These are phyloP conservation scores for Carpatolechia fugitivella DNA, from an alignment of 2,888 invertebrate genomes.

Conservation along the genomic window DNA sequence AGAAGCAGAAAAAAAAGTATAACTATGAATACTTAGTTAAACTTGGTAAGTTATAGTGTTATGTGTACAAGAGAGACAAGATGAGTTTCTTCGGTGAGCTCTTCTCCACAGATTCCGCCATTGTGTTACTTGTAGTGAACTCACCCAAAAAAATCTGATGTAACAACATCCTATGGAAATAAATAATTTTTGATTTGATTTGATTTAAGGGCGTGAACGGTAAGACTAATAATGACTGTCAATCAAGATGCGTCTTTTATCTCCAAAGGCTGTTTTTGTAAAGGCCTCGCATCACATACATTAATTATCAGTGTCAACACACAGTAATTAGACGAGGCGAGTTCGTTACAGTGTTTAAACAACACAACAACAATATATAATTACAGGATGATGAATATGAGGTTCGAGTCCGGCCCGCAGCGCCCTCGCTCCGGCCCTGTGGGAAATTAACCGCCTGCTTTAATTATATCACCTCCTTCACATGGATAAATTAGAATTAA, in stretches of 20 bases:
- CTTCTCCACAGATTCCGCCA: no score
- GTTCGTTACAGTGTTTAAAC: background rate
- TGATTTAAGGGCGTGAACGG: no score
- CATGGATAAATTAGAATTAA: constrained; percentile 2
- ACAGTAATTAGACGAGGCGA: constrained; percentile 2
- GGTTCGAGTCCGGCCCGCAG: background rate
- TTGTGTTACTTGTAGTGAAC: no score
- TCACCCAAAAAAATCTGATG: no score
- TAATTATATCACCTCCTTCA: constrained; percentile 3
- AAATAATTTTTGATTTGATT: no score
- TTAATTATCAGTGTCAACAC: constrained; percentile 5
- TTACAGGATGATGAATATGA: background rate
- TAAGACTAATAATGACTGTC: background rate
- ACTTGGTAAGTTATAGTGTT: no score
- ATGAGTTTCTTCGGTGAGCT: no score
- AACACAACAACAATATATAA: background rate
- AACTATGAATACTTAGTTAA: no score
- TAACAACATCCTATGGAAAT: no score
- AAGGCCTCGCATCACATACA: background rate
- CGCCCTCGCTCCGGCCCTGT: background rate
- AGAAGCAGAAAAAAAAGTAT: no score
- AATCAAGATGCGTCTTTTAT: background rate
- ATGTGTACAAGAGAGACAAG: no score
- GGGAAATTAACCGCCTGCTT: constrained; percentile 8
- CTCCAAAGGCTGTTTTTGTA: background rate